Conservation (phyloP, 2,113 vertebrate species). For the Brevimyrus niger region DNA sequence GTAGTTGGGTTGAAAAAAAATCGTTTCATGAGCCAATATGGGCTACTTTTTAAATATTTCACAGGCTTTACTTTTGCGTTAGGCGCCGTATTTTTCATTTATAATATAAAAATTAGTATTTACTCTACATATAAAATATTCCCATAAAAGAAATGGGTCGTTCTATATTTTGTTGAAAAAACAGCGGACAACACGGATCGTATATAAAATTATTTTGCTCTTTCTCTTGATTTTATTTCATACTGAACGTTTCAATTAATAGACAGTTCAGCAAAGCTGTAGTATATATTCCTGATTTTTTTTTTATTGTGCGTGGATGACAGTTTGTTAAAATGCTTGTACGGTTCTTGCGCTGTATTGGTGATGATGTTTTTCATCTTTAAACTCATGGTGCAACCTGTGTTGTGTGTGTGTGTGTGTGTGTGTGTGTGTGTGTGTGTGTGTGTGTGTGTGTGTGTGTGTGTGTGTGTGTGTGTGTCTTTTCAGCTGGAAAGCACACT, state of each 20-base stretch:
- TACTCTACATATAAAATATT: neutral
- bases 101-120: neutral
- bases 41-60: neutral
- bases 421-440: slow-evolving; percentile 1
- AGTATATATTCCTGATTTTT: neutral
- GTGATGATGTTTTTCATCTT: neutral
- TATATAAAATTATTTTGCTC: neutral
- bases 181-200: neutral
- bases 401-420: slow-evolving; percentile 1
- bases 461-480: neutral
- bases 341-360: neutral
- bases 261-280: neutral
- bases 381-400: neutral
- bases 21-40: neutral
- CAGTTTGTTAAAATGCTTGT: neutral
- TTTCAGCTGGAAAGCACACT: slow-evolving; percentile 80
- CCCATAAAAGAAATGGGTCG: neutral
- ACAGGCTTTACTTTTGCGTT: neutral
- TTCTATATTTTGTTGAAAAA: neutral
- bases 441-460: neutral
- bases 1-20: neutral
- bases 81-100: neutral
- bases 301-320: neutral
- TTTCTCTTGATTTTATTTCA: neutral
- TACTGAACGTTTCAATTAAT: neutral